Base-by-base conservation (phyloP, 1,140 invertebrate genomes). In the Pararge aegeria region DNA sequence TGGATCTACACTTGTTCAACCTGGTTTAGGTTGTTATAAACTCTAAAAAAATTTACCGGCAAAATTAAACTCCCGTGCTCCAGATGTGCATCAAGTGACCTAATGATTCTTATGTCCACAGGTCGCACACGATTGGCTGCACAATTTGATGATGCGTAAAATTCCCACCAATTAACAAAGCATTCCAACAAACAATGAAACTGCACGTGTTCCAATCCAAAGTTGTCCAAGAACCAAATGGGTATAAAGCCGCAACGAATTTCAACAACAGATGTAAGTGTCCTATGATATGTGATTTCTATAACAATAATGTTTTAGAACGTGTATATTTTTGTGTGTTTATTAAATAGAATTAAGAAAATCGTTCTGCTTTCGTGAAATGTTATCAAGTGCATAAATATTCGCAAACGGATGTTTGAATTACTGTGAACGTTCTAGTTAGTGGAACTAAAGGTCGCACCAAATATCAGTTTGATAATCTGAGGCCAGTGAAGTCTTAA, bases 251-350 rank as follows among this genome's bases (percentile, higher is more conserved):
- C 70, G 77, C 80, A 81, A 83, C 82, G 82, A 87, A 84, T 88
- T 88, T 82, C 80, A 80, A 78, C 68, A 65, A 68, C 54, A 79
- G 72, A 83, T 79, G 61, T 68, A 80, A 80, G 74, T 86, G 83
- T 87, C 86, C 86, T 86, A 83, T 75, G 56, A 75, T 86, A 69
- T 89, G 86, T 89, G 86, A 89, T 89, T 80, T 86, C 70, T 82
- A 78, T 82, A 87, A 89, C 84, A 89, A 89, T 89, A 89, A 89
- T 76, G 80, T 87, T 86, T 87, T 85, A 87, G 80, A 87, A 83
- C 46, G 75, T 74, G 73, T 87, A 87, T 87, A 89, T 89, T 87
- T 89, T 89, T 87, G 83, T 89, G 83, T 82, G 80, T 87, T 80
- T 81, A 44, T 86, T 79, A n/a, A 34, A 12, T 82, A 87, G 77